A percentile compares a stretch with the other conserved stretches of the same genome.
Conservation (phyloP, 2,113 vertebrate species). For the Shinisaurus crocodilurus region DNA sequence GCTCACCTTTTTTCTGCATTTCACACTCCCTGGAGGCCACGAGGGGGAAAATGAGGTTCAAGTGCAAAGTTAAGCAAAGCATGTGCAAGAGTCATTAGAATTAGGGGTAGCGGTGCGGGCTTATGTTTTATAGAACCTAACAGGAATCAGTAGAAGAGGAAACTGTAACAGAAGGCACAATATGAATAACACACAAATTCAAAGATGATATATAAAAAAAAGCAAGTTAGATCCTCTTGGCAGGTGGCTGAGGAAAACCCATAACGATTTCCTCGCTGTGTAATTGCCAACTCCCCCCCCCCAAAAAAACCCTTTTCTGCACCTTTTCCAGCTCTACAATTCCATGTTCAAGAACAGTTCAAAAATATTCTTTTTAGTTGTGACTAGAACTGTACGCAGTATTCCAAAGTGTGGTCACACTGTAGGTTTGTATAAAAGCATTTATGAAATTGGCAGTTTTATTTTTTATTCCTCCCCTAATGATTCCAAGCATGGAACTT, state of each 20-base stretch:
- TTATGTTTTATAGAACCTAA: neutral
- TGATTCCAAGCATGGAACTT: too few species aligned
- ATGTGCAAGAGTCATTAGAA: neutral
- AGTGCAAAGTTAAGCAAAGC: neutral
- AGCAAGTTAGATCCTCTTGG: neutral
- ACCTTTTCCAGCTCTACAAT: too few species aligned
- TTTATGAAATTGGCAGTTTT: too few species aligned
- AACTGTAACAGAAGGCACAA: slow-evolving; percentile 8
- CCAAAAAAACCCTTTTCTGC: neutral
- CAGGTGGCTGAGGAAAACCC: too few species aligned
- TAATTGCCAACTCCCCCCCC: neutral
- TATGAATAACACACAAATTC: neutral
- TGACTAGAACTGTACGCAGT: too few species aligned
- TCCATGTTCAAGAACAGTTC: too few species aligned
- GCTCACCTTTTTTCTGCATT: neutral
- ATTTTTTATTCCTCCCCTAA: too few species aligned
- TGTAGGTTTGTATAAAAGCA: too few species aligned
- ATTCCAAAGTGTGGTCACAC: too few species aligned
- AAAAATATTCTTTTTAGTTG: too few species aligned
- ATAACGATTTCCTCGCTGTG: neutral
- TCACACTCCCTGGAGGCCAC: neutral
- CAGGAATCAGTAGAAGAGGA: neutral
- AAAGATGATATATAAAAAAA: neutral
- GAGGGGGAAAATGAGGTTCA: neutral
- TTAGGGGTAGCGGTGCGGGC: neutral